Evolutionary conservation across 2,797 vertebrate genomes (phyloP), one percentile per base, ranked within the genome.

Genomic region (Hemitrygon akajei): DNA sequence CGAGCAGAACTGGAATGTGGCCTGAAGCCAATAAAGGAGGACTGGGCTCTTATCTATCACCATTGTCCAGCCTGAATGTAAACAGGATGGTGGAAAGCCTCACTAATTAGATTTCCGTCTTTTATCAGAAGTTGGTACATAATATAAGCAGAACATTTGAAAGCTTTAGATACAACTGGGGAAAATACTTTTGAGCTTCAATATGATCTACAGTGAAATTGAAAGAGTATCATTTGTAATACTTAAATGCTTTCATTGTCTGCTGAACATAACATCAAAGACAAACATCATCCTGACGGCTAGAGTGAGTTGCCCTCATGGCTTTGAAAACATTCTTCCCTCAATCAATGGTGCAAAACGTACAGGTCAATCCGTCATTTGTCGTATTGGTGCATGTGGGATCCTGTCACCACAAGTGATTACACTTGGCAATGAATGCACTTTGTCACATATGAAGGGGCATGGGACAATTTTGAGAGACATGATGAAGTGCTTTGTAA

Each of bases 1-100:
- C 71, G 25, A 93, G 47, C 37, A 93, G 34, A 75, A 75, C 40
- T 76, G 25, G 71, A 93, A 75, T 93, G 71, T 93, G 71, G 69
- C 91, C 91, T 75, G 71, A 25, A 47, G 66, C 91, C 71, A 93
- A 30, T 18, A 14, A 30, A 63, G 71, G 66, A 75, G 69, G 71
- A 93, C 37, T 93, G 71, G 69, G 40, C 27, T 76, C 71, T 93
- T 93, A 93, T 76, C 91, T 75, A 75, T 75, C 40, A 76, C 25
- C 71, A 75, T 75, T 47, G 12, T 30, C 40, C 91, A 93, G 40
- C 18, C n/a, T 89, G n/a, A 89, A 37, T 18, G 34, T 76, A 93
- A 93, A 40, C 71, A 56, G 40, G 91, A 93, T 76, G 63, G 27
- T 93, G 37, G 40, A 22, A 92, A 92, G 7, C 22, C 91, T 92